A percentile compares a stretch with the other conserved stretches of the same genome.
phyloP scores from a whole-genome alignment of 1,140 invertebrate genomes.

The Zaprionus kolodkinae region DNA sequence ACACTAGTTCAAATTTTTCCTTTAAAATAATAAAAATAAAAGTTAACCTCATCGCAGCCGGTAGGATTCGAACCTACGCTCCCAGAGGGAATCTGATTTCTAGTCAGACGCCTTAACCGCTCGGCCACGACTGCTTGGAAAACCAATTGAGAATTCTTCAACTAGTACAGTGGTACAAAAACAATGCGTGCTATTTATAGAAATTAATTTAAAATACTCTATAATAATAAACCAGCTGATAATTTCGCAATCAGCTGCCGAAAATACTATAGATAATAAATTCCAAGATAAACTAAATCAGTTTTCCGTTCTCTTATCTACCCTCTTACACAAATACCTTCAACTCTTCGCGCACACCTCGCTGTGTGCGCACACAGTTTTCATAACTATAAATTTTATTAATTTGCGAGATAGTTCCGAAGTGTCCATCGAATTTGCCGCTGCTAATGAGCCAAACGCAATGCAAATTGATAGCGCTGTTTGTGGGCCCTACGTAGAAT shows the following conservation, averaged over 20 bases:
- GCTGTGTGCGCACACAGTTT: not conserved
- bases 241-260: not conserved
- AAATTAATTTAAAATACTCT: slow-evolving; percentile 1
- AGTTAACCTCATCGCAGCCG: slow-evolving; percentile 86
- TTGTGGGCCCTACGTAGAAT: too few relatives aligned
- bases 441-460: slow-evolving; percentile 75
- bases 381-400: slow-evolving; percentile 60
- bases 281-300: not conserved
- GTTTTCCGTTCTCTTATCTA: not conserved
- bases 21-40: slow-evolving; percentile 5
- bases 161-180: not conserved
- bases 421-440: slow-evolving; percentile 61
- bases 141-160: not conserved
- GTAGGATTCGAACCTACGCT: slow-evolving; percentile 94
- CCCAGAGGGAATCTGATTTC: slow-evolving; percentile 94
- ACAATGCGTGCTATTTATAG: slow-evolving; percentile 25
- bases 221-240: not conserved
- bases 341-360: slow-evolving; percentile 28
- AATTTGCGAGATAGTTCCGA: slow-evolving; percentile 52
- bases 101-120: slow-evolving; percentile 94
- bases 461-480: slow-evolving; percentile 77
- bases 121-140: slow-evolving; percentile 90
- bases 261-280: slow-evolving; percentile 14
- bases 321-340: not conserved
- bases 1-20: not conserved